Conservation (phyloP, 2,797 vertebrate species). For the Chelon auratus region DNA sequence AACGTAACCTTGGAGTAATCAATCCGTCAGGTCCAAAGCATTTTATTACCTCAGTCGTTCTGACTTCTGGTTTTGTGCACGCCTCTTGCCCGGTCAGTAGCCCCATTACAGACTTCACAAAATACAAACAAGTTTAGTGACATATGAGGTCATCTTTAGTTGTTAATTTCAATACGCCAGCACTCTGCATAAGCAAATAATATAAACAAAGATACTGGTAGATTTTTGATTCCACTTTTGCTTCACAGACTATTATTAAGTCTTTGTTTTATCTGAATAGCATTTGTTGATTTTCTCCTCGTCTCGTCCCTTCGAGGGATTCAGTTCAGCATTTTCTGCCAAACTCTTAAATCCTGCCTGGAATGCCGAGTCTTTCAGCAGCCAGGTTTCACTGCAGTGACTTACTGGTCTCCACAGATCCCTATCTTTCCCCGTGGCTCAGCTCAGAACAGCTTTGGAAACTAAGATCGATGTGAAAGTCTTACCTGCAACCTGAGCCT, state of each 20-base stretch:
- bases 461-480: slow-evolving; percentile 50
- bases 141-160: neutral
- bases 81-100: slow-evolving; percentile 14
- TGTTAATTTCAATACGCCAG: neutral
- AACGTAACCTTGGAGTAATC: slow-evolving; percentile 49
- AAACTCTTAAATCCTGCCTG: slow-evolving; percentile 74
- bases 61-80: slow-evolving; percentile 45
- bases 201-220: no score
- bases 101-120: slow-evolving; percentile 38
- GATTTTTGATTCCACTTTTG: no score
- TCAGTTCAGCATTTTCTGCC: slow-evolving; percentile 69
- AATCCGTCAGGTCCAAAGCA: slow-evolving; percentile 31
- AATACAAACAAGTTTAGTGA: slow-evolving; percentile 6
- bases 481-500: slow-evolving; percentile 65
- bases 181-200: neutral
- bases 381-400: slow-evolving; percentile 55
- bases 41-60: slow-evolving; percentile 53
- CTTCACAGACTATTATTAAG: neutral
- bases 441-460: slow-evolving; percentile 31
- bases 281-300: slow-evolving; percentile 25
- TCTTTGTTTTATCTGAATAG: slow-evolving; percentile 18
- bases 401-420: slow-evolving; percentile 66
- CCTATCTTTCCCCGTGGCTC: slow-evolving; percentile 65
- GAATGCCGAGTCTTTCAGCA: slow-evolving; percentile 79
- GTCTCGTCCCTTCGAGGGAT: slow-evolving; percentile 38